Percentiles rank a stretch among this genome's conserved stretches.
phyloP scores from a whole-genome alignment of 2,888 invertebrate species.

The Tortrix viridana region DNA sequence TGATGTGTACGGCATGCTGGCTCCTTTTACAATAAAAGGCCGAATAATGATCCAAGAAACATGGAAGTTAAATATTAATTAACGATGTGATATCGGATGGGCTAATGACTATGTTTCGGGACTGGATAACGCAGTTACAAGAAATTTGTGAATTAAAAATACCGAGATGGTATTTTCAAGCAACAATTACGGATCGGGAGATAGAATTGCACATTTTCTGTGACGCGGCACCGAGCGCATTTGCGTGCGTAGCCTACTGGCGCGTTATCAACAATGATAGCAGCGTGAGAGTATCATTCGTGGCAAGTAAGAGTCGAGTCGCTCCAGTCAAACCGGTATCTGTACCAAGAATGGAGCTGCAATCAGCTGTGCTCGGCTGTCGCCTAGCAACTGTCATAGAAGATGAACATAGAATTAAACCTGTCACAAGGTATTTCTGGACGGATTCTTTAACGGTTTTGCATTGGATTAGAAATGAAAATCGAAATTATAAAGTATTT shows the following conservation, averaged over 20 bases:
- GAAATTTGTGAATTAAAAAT: constrained; percentile 21
- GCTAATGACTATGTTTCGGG: constrained; percentile 3
- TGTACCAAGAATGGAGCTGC: constrained; percentile 25
- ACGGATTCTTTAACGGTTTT: constrained; percentile 17
- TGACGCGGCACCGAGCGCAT: constrained; percentile 36
- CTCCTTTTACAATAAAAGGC: constrained; percentile 24
- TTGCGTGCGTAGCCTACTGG: constrained; percentile 36
- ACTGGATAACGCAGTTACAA: constrained; percentile 23
- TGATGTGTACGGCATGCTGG: constrained; percentile 28
- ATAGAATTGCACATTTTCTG: constrained; percentile 8
- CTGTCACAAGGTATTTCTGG: constrained; percentile 9
- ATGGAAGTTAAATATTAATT: constrained; percentile 26
- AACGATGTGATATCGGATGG: constrained; percentile 17
- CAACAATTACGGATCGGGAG: not conserved
- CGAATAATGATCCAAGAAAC: constrained; percentile 29
- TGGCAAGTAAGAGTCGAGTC: constrained; percentile 32
- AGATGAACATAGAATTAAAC: constrained; percentile 15
- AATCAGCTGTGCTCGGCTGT: constrained; percentile 18
- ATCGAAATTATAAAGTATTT: constrained; percentile 45
- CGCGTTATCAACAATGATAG: constrained; percentile 13
- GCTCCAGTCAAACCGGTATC: constrained; percentile 30
- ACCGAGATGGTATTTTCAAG: constrained; percentile 30
- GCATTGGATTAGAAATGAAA: constrained; percentile 44
- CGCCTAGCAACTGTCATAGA: constrained; percentile 5
- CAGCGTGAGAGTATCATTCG: constrained; percentile 15